These are phyloP conservation scores for Euphydryas editha DNA, from an alignment of 2,888 invertebrate genomes.

Conservation along the genomic window DNA sequence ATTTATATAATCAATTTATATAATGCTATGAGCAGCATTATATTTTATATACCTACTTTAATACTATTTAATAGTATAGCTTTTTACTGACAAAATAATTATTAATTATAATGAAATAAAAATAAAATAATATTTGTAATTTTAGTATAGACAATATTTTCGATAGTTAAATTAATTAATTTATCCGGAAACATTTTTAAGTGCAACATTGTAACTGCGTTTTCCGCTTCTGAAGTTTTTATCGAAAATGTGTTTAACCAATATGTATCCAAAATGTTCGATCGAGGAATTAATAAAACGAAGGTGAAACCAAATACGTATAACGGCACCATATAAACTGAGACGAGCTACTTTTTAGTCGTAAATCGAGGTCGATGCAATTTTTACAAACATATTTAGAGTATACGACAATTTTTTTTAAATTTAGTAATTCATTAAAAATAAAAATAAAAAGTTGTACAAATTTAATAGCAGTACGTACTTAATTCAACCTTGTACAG, in stretches of 20 bases:
- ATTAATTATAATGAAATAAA: no score
- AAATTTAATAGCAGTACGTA: neutral
- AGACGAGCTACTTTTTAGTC: constrained; percentile 28
- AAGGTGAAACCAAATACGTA: constrained; percentile 48
- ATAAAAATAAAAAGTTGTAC: no score
- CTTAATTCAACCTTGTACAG: neutral
- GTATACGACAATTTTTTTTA: constrained; percentile 12
- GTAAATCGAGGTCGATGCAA: constrained; percentile 32
- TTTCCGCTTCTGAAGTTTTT: constrained; percentile 36
- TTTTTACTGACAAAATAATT: no score
- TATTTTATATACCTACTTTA: no score
- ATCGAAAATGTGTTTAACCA: constrained; percentile 32
- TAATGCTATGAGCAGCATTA: no score
- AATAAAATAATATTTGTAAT: neutral
- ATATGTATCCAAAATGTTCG: constrained; percentile 30
- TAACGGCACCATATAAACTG: constrained; percentile 29
- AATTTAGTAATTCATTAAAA: constrained; percentile 7
- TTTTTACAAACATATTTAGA: constrained; percentile 22
- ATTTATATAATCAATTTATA: no score
- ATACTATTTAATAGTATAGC: no score
- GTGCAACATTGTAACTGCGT: constrained; percentile 30
- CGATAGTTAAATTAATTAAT: constrained; percentile 17
- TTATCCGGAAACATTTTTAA: constrained; percentile 10
- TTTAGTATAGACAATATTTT: neutral
- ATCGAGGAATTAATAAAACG: constrained; percentile 46